Percentiles rank a stretch among this genome's conserved stretches.
Conservation (phyloP, 2,888 invertebrate genomes). For the Troglohyphantes excavatus region DNA sequence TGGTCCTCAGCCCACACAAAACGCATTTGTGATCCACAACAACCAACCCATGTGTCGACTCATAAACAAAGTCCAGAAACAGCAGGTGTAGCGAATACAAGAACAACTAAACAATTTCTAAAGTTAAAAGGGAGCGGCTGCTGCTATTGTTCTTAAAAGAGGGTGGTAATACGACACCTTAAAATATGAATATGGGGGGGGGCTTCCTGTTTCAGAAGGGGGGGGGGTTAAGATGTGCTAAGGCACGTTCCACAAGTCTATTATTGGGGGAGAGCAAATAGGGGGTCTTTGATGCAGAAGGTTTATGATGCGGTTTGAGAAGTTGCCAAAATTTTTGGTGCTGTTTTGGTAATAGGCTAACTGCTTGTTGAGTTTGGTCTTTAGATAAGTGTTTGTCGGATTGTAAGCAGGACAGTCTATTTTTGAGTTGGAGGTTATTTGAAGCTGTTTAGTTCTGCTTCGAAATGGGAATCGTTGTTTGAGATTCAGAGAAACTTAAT, state of each 20-base stretch:
- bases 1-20: too few species aligned
- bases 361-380: not conserved
- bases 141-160: constrained; percentile 28
- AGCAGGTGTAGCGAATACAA: too few species aligned
- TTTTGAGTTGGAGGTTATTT: too few species aligned
- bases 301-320: constrained; percentile 58
- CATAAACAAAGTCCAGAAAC: too few species aligned
- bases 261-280: constrained; percentile 60
- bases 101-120: too few species aligned
- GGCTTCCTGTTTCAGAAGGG: constrained; percentile 30
- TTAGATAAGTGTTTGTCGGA: too few species aligned
- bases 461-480: too few species aligned
- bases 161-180: constrained; percentile 10
- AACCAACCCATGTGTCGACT: too few species aligned
- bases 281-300: constrained; percentile 18
- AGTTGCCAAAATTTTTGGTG: constrained; percentile 2
- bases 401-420: too few species aligned
- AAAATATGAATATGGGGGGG: constrained; percentile 22
- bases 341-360: not conserved
- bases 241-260: constrained; percentile 66
- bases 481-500: too few species aligned
- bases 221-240: constrained; percentile 48
- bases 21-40: too few species aligned
- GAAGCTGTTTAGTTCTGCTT: too few species aligned
- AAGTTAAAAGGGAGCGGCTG: not conserved